Evolutionary conservation across 2,888 invertebrate genomes (phyloP).

Genomic region (Gari tellinella): DNA sequence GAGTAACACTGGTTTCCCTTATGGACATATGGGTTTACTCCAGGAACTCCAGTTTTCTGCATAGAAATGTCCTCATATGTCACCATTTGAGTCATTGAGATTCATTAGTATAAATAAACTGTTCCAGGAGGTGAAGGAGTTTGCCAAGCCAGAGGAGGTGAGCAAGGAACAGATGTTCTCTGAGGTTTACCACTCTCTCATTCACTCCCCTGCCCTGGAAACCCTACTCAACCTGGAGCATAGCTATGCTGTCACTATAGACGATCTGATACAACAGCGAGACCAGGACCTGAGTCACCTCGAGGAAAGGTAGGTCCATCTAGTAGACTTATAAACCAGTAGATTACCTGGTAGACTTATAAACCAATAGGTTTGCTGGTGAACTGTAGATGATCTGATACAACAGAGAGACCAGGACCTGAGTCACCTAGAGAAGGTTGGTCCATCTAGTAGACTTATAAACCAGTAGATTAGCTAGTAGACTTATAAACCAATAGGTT

Average conservation of each 20-base stretch:
- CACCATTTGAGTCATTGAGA: no score
- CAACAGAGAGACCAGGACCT: slow-evolving; percentile 86
- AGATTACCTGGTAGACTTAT: no score
- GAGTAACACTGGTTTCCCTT: no score
- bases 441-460: no score
- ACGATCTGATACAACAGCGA: slow-evolving; percentile 89
- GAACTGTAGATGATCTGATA: slow-evolving; percentile 90
- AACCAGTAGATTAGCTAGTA: no score
- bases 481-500: no score
- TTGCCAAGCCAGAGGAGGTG: slow-evolving; percentile 88
- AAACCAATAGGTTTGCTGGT: no score
- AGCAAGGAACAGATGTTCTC: slow-evolving; percentile 92
- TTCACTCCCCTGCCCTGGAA: slow-evolving; percentile 94
- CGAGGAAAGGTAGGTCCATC: slow-evolving; percentile 76
- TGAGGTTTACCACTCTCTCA: slow-evolving; percentile 92
- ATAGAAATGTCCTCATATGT: no score
- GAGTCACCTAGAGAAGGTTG: slow-evolving; percentile 77
- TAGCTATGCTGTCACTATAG: slow-evolving; percentile 92
- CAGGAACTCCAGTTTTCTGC: no score
- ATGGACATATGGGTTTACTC: no score
- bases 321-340: not conserved
- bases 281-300: slow-evolving; percentile 81
- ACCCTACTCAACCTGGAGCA: slow-evolving; percentile 95
- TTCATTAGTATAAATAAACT: no score
- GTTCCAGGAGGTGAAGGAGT: slow-evolving; percentile 91